Percentiles rank a stretch among this genome's conserved stretches.
Conservation (phyloP, 2,797 vertebrate species). For the Stomatorhinus walkeri region DNA sequence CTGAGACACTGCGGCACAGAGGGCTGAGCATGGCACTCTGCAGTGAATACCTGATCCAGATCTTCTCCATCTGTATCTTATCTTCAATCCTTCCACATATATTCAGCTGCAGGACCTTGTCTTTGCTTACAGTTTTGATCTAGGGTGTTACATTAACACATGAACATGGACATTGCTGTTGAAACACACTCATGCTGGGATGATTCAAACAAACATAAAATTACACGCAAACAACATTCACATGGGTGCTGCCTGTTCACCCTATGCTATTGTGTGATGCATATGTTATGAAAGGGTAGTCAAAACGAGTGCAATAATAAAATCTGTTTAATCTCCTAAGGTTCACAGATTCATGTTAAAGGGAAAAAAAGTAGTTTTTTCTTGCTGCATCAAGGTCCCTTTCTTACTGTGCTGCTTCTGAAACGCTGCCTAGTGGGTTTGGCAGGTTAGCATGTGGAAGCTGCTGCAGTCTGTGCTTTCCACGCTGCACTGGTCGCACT, state of each 20-base stretch:
- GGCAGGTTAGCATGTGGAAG: slow-evolving; percentile 60
- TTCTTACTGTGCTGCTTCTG: neutral
- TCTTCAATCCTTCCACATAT: neutral
- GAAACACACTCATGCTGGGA: neutral
- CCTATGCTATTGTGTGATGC: slow-evolving; percentile 19
- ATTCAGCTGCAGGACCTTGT: neutral
- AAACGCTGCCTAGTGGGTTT: slow-evolving; percentile 23
- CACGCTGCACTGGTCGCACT: slow-evolving; percentile 65
- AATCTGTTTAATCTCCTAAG: slow-evolving; percentile 31
- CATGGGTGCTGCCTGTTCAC: slow-evolving; percentile 2
- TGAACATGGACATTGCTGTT: neutral
- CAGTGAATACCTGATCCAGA: neutral
- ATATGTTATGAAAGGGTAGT: slow-evolving; percentile 16
- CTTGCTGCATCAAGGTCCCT: neutral
- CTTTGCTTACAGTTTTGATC: neutral
- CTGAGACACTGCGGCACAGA: neutral
- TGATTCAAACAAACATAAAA: neutral
- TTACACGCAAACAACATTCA: neutral
- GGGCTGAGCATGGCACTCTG: neutral
- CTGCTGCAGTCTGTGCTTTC: slow-evolving; percentile 67
- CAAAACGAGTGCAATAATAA: slow-evolving; percentile 25
- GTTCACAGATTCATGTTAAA: slow-evolving; percentile 14
- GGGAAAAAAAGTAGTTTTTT: neutral
- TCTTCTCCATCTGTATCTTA: neutral
- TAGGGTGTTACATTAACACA: neutral